Evolutionary conservation across 2,888 invertebrate genomes (phyloP).

Genomic region (Aquatica leii): DNA sequence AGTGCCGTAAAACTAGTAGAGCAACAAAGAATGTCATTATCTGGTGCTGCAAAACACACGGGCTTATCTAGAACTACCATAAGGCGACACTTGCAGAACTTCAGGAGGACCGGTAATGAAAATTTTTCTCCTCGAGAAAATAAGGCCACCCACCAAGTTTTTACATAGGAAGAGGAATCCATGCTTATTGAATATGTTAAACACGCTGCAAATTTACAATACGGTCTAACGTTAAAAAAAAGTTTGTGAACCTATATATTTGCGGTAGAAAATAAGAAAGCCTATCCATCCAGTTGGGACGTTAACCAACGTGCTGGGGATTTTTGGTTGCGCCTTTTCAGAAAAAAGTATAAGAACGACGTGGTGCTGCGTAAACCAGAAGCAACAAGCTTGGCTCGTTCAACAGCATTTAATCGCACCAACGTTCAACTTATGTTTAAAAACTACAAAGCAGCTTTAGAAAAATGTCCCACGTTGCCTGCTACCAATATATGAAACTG

Average conservation of each 20-base stretch:
- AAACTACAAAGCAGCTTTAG: conserved; percentile 3
- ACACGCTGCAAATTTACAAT: no score
- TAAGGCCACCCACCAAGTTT: not conserved
- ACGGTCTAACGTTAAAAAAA: no score
- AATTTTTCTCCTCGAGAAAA: not conserved
- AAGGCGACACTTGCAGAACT: not conserved
- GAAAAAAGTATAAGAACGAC: conserved; percentile 30
- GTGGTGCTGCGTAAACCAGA: conserved; percentile 40
- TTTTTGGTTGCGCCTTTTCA: conserved; percentile 41
- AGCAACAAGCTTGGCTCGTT: no score
- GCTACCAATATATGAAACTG: conserved; percentile 5
- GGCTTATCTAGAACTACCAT: not conserved
- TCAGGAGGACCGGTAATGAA: not conserved
- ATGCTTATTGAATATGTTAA: not conserved
- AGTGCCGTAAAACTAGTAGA: not conserved
- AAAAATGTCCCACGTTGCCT: not conserved
- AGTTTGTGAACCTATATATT: conserved; percentile 39
- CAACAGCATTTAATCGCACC: not conserved
- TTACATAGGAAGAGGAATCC: not conserved
- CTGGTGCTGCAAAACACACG: not conserved
- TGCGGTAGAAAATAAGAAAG: conserved; percentile 31
- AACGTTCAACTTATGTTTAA: not conserved
- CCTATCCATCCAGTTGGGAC: conserved; percentile 28
- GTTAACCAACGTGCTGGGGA: conserved; percentile 37
- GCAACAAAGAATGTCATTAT: not conserved